Percentiles rank a stretch among this genome's conserved stretches.
These are phyloP conservation scores for Oryzias dopingdopingensis DNA, from an alignment of 2,797 vertebrate genomes.

Conservation along the genomic window DNA sequence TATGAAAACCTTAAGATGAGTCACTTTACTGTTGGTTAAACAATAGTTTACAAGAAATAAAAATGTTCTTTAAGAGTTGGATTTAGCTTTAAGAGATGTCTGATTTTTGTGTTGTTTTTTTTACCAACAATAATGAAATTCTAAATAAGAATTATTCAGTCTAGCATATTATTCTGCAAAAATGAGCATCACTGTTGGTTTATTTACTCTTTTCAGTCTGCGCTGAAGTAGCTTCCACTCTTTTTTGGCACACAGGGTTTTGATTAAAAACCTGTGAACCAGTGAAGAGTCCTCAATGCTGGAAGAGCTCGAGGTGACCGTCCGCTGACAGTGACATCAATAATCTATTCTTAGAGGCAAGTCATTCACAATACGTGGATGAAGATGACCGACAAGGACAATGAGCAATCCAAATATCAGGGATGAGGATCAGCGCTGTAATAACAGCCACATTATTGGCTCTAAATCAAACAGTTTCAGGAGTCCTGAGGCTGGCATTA, in stretches of 20 bases:
- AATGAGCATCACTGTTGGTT: too few relatives aligned
- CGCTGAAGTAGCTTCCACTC: constrained; percentile 2
- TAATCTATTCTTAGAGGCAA: constrained; percentile 52
- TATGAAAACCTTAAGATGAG: too few relatives aligned
- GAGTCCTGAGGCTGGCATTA: constrained; percentile 11
- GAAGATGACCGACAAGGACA: constrained; percentile 60
- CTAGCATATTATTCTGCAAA: too few relatives aligned
- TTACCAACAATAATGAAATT: too few relatives aligned
- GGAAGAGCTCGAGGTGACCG: constrained; percentile 50
- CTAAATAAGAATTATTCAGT: too few relatives aligned
- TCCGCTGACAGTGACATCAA: constrained; percentile 61
- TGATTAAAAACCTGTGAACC: constrained; percentile 65
- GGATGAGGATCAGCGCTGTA: constrained; percentile 50
- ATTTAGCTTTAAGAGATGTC: too few relatives aligned
- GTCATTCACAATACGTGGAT: constrained; percentile 32
- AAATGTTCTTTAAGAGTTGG: too few relatives aligned
- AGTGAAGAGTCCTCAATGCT: constrained; percentile 50
- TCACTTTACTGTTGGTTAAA: too few relatives aligned
- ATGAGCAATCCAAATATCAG: constrained; percentile 57
- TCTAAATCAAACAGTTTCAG: constrained; percentile 47
- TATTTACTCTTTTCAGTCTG: constrained; percentile 20
- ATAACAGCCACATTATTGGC: constrained; percentile 45
- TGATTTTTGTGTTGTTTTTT: too few relatives aligned
- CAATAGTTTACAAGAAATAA: too few relatives aligned
- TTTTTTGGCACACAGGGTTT: constrained; percentile 55